Base-by-base conservation (phyloP, 1,140 invertebrate genomes). In the Tetraneura akinire region DNA sequence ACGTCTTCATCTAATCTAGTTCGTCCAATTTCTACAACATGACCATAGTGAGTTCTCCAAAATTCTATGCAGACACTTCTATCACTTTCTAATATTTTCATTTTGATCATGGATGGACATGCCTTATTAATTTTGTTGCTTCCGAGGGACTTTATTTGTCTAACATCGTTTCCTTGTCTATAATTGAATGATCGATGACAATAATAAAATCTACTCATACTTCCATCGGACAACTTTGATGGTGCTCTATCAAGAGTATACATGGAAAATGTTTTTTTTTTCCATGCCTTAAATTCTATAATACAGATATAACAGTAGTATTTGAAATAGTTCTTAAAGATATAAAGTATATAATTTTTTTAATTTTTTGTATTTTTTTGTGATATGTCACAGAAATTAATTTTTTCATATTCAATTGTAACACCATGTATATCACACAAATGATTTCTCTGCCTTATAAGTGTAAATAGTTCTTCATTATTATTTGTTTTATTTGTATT, bases 221-320 rank as follows among this genome's bases (percentile, higher is more conserved):
- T 23, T 21, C 51, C n/a, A 55, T 55, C 18, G n/a, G n/a, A n/a
- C 51, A 55, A n/a, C n/a, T 55, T 3, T 55, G 18, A n/a, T 55
- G 51, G 16, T 21, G 16, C 51, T n/a, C 16, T 55, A 55, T 55
- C 51, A n/a, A 55, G 4, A 9, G n/a, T 18, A 8, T 55, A 55
- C n/a, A 55, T 55, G 1, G n/a, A 55, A n/a, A 21, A 16, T 55
- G 51, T 55, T 55, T 55, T 18, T 5, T 55, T n/a, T 21, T 55
- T 55, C n/a, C 51, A 55, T 55, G 51, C n/a, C n/a, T 55, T 16
- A 53, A 53, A 53, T 53, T 53, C 51, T 53, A 53, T 53, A 47
- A 47, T n/a, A n/a, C n/a, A n/a, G n/a, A n/a, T n/a, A n/a, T n/a
- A n/a, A n/a, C n/a, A n/a, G n/a, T n/a, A n/a, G n/a, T n/a, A n/a